Percentiles rank a stretch among this genome's conserved stretches.
Conservation (phyloP, 1,140 invertebrate species). For the Formica selysi region DNA sequence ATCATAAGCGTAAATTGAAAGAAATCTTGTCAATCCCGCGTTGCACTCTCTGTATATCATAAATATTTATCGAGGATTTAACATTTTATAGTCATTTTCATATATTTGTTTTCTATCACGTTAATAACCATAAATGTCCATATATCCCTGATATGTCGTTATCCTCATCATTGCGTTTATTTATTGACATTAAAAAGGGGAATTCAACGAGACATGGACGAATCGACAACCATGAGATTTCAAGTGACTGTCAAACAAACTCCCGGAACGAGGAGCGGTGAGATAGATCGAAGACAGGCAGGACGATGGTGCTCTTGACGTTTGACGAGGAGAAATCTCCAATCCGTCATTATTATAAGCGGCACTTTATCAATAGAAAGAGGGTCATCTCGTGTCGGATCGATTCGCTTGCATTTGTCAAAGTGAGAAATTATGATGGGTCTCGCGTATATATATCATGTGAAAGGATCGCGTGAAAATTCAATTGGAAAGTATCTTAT, state of each 20-base stretch:
- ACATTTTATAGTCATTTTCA: constrained; percentile 23
- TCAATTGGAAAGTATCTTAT: constrained; percentile 62
- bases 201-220: constrained; percentile 17
- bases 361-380: constrained; percentile 61
- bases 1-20: neutral
- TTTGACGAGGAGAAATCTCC: constrained; percentile 56
- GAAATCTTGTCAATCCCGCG: neutral
- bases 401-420: constrained; percentile 60
- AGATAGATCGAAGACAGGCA: constrained; percentile 60
- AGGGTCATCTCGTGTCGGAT: constrained; percentile 65
- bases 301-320: constrained; percentile 63
- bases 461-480: constrained; percentile 66
- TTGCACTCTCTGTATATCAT: neutral
- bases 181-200: constrained; percentile 47
- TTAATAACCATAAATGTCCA: constrained; percentile 45
- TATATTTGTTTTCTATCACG: constrained; percentile 15
- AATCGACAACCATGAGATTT: constrained; percentile 34
- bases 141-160: constrained; percentile 16
- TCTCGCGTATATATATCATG: constrained; percentile 38
- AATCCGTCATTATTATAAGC: constrained; percentile 68
- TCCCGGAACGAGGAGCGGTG: constrained; percentile 39
- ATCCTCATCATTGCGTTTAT: constrained; percentile 38
- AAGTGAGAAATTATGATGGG: constrained; percentile 71
- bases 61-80: constrained; percentile 46
- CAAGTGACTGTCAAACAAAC: constrained; percentile 58